Evolutionary conservation across 2,888 invertebrate genomes (phyloP).

Genomic region (Lobophora halterata): DNA sequence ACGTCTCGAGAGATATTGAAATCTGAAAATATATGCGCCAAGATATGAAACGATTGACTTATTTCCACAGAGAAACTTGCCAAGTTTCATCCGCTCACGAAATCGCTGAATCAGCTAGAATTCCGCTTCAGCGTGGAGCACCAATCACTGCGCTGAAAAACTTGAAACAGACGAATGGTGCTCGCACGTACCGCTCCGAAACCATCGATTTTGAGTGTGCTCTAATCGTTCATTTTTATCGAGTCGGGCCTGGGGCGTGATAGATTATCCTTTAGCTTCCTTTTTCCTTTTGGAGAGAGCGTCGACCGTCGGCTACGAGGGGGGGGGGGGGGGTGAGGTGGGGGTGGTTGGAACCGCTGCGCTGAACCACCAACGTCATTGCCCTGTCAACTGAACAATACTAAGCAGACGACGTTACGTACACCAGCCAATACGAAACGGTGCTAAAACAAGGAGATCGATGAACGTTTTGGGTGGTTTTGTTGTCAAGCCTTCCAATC

Average conservation of each 20-base stretch:
- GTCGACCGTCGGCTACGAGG: conserved; percentile 74
- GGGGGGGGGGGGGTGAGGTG: conserved; percentile 50
- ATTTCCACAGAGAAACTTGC: conserved; percentile 8
- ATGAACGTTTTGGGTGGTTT: conserved; percentile 45
- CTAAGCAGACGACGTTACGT: conserved; percentile 75
- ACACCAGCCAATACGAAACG: conserved; percentile 59
- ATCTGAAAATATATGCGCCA: conserved; percentile 1
- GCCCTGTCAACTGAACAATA: conserved; percentile 80
- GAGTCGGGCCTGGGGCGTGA: conserved; percentile 75
- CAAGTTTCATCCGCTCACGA: conserved; percentile 13
- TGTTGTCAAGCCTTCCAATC: background rate
- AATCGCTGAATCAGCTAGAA: conserved; percentile 6
- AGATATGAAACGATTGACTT: conserved; percentile 9
- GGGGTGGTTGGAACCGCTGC: conserved; percentile 53
- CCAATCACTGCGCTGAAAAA: conserved; percentile 30
- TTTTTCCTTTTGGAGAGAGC: conserved; percentile 78
- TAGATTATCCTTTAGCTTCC: conserved; percentile 79
- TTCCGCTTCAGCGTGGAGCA: conserved; percentile 15
- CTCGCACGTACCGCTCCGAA: conserved; percentile 48
- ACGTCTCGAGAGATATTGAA: conserved; percentile 5
- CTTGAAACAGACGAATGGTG: conserved; percentile 32
- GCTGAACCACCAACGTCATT: conserved; percentile 72
- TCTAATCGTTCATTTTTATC: conserved; percentile 79
- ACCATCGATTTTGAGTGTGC: conserved; percentile 64
- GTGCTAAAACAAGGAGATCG: conserved; percentile 56